These are phyloP conservation scores for Gymnocheta viridis DNA, from an alignment of 2,888 invertebrate genomes.

Conservation along the genomic window DNA sequence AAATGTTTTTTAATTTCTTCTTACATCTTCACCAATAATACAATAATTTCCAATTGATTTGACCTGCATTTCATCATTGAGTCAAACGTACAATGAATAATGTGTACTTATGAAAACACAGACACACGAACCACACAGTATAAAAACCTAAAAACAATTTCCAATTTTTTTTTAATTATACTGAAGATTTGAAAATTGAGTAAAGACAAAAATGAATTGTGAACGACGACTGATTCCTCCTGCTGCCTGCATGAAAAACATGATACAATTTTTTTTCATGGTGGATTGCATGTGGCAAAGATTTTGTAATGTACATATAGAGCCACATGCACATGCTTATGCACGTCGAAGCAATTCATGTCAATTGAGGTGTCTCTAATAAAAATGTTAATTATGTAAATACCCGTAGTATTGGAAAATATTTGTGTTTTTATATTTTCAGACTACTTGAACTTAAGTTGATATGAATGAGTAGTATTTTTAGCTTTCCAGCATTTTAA, in stretches of 20 bases:
- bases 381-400: background rate
- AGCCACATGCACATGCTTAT: background rate
- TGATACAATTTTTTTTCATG: slow-evolving; percentile 9
- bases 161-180: slow-evolving; percentile 56
- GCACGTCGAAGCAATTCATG: background rate
- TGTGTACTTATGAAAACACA: background rate
- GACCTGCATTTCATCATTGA: slow-evolving; percentile 65
- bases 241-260: background rate
- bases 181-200: slow-evolving; percentile 46
- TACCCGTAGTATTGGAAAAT: background rate
- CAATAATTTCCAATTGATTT: slow-evolving; percentile 66
- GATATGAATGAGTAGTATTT: slow-evolving; percentile 4
- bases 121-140: background rate
- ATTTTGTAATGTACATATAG: slow-evolving; percentile 45
- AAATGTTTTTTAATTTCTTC: slow-evolving; percentile 6
- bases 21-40: slow-evolving; percentile 33
- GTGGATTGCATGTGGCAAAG: slow-evolving; percentile 60
- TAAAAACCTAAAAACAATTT: slow-evolving; percentile 15
- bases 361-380: slow-evolving; percentile 9
- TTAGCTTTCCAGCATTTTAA: background rate
- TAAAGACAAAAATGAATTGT: slow-evolving; percentile 31
- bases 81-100: slow-evolving; percentile 22
- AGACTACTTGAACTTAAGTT: background rate
- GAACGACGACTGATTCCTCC: background rate
- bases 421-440: background rate